Base-by-base conservation (phyloP, 2,113 vertebrate species). In the Brachyhypopomus occidentalis region DNA sequence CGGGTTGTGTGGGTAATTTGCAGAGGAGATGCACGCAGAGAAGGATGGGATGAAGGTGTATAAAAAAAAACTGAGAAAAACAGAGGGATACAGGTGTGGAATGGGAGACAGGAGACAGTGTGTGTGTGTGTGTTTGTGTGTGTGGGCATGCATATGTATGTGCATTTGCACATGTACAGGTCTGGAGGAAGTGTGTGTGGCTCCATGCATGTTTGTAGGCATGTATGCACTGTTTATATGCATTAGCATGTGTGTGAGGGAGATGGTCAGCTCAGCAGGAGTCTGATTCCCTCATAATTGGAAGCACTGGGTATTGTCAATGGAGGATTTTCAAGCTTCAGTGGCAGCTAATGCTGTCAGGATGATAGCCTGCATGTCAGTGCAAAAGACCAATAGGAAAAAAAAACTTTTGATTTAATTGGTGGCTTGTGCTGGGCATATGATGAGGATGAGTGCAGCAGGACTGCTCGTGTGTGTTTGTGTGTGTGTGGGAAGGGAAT, bases 1-100 rank as follows among this genome's bases (percentile, higher is more conserved):
- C 92, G 91, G 94, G 94, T 94, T 93, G 94, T 95, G 95, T 92
- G 93, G 91, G 60, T 94, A 94, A 95, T 95, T 96, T 95, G 94
- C 78, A 89, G 92, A 74, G 81, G 69, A 72, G 66, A 85, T 34
- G 69, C 83, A 82, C 77, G 48, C 81, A 75, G 73, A 70, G 69
- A 77, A 80, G 58, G 75, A 85, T 27, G 52, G 55, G 59, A 84
- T 82, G 84, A 78, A 72, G 66, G 75, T 67, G 30, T 69, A 60
- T 80, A 77, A 69, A 23, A 89, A 88, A 88, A 17, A 45, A 55
- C 38, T 69, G 64, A 83, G 55, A 19, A 79, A 80, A 56, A 82
- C 64, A 82, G 20, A 81, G 52, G 75, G 38, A 82, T 72, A 82
- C 20, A 81, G 52, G 75, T 75, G 30, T 67, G 94, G 48, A 66